Percentiles rank a stretch among this genome's conserved stretches.
phyloP scores from a whole-genome alignment of 2,113 vertebrate genomes.

The Callorhinus ursinus region DNA sequence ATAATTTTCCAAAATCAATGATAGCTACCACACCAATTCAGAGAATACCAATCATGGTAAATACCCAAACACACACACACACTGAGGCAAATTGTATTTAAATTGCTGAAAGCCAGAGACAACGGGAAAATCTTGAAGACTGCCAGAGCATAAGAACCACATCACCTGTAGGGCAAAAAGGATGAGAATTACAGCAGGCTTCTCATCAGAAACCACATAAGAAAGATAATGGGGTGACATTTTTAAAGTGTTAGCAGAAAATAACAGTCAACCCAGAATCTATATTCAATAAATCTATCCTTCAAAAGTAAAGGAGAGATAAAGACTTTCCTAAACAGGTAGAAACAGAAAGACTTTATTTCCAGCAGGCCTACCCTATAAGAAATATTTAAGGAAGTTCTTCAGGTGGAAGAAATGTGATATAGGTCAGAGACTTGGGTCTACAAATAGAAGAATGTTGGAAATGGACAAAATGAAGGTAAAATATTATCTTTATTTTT shows the following conservation, averaged over 20 bases:
- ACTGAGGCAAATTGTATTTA: not conserved
- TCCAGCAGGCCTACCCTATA: not conserved
- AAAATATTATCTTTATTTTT: not conserved
- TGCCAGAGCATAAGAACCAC: too few species aligned
- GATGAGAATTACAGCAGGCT: too few species aligned
- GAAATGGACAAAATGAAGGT: not conserved
- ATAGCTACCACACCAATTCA: not conserved
- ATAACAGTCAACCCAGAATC: not conserved
- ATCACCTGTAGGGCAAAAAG: not conserved
- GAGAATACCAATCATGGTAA: too few species aligned
- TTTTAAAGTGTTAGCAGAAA: not conserved
- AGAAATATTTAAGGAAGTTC: not conserved
- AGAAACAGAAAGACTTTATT: not conserved
- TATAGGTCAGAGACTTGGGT: not conserved
- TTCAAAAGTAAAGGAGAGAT: not conserved
- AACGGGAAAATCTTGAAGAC: not conserved
- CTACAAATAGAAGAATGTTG: not conserved
- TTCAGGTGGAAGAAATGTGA: not conserved
- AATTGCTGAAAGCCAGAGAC: not conserved
- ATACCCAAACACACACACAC: not conserved
- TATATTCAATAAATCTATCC: not conserved
- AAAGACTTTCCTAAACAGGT: not conserved
- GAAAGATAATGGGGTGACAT: not conserved
- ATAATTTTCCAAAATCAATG: not conserved
- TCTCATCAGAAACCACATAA: not conserved